A percentile compares a stretch with the other conserved stretches of the same genome.
Evolutionary conservation across 2,113 vertebrate species (phyloP).

Genomic region (Rhegmatorhina hoffmannsi): DNA sequence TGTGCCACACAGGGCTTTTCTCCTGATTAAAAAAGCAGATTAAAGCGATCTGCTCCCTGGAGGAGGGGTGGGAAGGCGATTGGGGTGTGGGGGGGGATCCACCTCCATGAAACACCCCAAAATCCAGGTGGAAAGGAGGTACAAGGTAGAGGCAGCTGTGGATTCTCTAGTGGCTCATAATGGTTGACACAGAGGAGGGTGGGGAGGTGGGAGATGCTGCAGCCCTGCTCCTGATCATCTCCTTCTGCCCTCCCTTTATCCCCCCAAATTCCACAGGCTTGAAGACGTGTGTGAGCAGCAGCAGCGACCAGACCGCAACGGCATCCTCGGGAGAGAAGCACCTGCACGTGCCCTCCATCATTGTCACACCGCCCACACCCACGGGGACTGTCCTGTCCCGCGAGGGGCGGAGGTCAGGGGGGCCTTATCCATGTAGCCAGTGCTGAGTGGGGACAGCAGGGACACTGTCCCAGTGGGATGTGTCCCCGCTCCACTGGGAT

Average conservation of each 20-base stretch:
- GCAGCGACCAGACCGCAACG: background rate
- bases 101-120: background rate
- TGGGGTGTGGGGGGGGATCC: accelerated
- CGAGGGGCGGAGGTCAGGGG: background rate
- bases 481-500: background rate
- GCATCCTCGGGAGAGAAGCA: background rate
- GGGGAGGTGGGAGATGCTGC: background rate
- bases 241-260: accelerated
- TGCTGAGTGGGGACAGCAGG: background rate
- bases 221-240: accelerated
- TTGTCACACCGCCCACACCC: constrained; percentile 79
- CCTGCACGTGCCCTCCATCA: constrained; percentile 78
- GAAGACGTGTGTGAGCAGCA: constrained; percentile 69
- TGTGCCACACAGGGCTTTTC: background rate
- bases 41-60: background rate
- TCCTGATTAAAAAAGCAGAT: constrained; percentile 44
- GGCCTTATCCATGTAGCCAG: background rate
- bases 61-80: background rate
- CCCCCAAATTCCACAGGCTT: constrained; percentile 45
- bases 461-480: accelerated
- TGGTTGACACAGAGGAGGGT: accelerated
- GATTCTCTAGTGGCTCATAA: background rate
- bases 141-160: background rate
- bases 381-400: constrained; percentile 58
- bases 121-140: background rate